Base-by-base conservation (phyloP, 2,888 invertebrate genomes). In the Leucophora obtusa region DNA sequence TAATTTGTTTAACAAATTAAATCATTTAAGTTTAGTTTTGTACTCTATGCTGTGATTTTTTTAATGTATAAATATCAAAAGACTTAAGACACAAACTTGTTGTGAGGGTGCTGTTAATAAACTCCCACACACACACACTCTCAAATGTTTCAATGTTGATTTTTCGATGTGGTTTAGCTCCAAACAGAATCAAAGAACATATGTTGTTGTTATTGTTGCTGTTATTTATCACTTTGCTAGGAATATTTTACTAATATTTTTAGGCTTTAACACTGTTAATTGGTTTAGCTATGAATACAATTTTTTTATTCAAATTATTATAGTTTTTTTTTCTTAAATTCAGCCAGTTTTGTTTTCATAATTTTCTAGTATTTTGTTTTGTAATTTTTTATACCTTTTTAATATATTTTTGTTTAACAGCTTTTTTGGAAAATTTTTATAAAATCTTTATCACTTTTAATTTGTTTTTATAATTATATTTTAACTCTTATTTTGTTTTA, bases 61-160 rank as follows among this genome's bases (percentile, higher is more conserved):
- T n/a, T n/a, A n/a, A 66, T 50, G 50, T 73, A 83, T 83, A 83
- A 82, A 82, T 82, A 85, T 84, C 87, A 85, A 86, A 87, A 87
- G 87, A 88, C 85, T 88, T 84, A 82, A 84, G 83, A 83, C 84
- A 82, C 87, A 84, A 87, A 85, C 87, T 84, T 85, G 83, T 85
- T 85, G 85, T 83, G 85, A 85, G 83, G 83, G 84, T 84, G 84
- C 77, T 35, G 8, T 15, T 33, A 7, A 18, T 33, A 51, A 59
- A 53, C 24, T 38, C 38, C 59, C 51, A 54, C n/a, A 1, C 62
- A 54, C n/a, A 1, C 62, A 50, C 47, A 33, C 33, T 24, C 58
- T 35, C 14, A 59, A 28, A n/a, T 28, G 28, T 3, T 1, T n/a
- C 51, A 53, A 24, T 63, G 38, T 58, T 69, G 38, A 66, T 17